These are phyloP conservation scores for Paguma larvata DNA, from an alignment of 2,797 vertebrate species.

Conservation along the genomic window DNA sequence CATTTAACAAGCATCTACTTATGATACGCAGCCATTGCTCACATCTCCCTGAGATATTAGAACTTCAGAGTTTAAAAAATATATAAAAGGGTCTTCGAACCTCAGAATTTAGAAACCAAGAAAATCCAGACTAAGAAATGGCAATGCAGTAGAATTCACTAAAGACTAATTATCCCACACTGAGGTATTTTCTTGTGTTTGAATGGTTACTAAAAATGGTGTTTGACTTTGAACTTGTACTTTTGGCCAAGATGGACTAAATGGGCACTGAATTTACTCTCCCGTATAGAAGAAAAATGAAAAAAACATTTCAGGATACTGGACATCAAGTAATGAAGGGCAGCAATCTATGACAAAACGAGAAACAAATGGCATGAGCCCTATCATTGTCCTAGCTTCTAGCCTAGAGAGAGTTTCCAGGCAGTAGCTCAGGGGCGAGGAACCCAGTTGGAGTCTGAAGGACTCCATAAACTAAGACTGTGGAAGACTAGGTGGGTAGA, in stretches of 20 bases:
- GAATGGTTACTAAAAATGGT: neutral
- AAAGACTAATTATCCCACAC: neutral
- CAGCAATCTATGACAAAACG: neutral
- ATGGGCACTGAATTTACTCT: constrained; percentile 22
- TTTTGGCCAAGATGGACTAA: constrained; percentile 23
- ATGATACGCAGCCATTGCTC: neutral
- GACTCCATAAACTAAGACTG: neutral
- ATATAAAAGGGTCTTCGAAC: neutral
- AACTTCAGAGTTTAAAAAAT: constrained; percentile 34
- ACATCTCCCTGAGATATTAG: constrained; percentile 21
- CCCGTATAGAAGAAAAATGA: neutral
- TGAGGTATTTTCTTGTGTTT: neutral
- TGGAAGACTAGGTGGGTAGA: neutral
- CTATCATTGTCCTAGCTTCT: neutral
- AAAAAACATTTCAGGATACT: neutral
- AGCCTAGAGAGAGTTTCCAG: neutral
- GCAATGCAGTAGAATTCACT: neutral
- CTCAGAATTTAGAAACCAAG: neutral
- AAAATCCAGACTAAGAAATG: constrained; percentile 22
- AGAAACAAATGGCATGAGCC: neutral
- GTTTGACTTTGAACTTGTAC: constrained; percentile 11
- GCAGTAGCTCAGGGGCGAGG: neutral
- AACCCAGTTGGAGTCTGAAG: neutral
- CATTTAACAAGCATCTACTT: neutral
- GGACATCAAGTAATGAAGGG: neutral